phyloP scores from a whole-genome alignment of 37 sponge, comb jelly and placozoan genomes.

The Eunapius fragilis region DNA sequence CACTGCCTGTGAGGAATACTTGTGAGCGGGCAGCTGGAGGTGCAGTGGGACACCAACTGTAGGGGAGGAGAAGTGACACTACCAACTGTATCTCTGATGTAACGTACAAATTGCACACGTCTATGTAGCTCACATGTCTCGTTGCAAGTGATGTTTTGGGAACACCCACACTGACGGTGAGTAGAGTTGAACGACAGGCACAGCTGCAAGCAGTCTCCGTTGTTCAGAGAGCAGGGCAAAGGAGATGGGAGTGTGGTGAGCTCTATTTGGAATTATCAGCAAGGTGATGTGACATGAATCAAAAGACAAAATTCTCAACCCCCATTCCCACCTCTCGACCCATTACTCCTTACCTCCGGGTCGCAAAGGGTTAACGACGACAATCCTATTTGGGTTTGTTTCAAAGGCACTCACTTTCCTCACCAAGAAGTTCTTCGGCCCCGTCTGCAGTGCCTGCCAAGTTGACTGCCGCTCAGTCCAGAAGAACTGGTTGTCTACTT shows the following conservation, averaged over 20 bases:
- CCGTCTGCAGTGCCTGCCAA: too few species aligned
- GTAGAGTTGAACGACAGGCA: conserved; percentile 35
- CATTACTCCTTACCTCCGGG: background rate
- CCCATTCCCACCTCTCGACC: background rate
- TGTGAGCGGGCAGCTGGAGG: background rate
- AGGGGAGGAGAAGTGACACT: background rate
- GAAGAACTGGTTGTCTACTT: too few species aligned
- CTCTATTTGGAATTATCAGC: background rate
- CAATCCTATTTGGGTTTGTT: background rate
- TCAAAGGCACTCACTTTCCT: background rate
- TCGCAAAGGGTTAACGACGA: background rate
- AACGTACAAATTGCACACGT: too few species aligned
- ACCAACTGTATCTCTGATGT: too few species aligned
- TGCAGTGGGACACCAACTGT: background rate
- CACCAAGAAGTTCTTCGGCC: too few species aligned
- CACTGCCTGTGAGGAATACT: background rate
- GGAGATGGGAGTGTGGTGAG: background rate
- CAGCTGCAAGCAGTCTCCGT: conserved; percentile 57
- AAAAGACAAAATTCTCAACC: too few species aligned
- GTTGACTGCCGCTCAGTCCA: too few species aligned
- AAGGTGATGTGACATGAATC: background rate
- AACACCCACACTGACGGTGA: conserved; percentile 51
- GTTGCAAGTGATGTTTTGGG: conserved; percentile 7
- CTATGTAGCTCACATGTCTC: conserved; percentile 52
- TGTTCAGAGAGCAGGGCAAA: conserved; percentile 50